Conservation (phyloP, 2,797 vertebrate genomes). For the Chelidonichthys spinosus region DNA sequence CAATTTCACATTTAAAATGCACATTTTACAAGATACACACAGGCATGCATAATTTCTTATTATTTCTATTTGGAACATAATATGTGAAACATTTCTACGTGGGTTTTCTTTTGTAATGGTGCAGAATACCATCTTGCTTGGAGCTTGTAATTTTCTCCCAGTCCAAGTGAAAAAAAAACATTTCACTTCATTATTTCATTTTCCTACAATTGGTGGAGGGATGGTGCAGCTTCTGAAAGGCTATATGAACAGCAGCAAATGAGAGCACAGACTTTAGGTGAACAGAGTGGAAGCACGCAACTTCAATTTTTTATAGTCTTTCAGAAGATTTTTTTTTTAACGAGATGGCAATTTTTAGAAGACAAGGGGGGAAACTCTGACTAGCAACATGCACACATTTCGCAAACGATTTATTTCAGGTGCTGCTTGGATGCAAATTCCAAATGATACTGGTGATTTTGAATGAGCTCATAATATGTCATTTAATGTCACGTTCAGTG, state of each 20-base stretch:
- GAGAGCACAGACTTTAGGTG: conserved; percentile 4
- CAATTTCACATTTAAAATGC: neutral
- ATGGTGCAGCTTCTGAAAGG: conserved; percentile 26
- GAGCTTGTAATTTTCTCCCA: neutral
- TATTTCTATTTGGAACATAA: neutral
- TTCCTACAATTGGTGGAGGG: conserved; percentile 8
- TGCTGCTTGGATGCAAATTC: neutral
- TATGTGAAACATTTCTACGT: neutral
- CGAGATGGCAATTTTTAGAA: no score
- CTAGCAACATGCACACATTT: conserved; percentile 4
- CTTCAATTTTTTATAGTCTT: neutral
- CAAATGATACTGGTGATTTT: neutral
- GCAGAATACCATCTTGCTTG: neutral
- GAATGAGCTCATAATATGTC: neutral
- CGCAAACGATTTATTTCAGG: conserved; percentile 8
- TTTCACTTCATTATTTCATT: neutral
- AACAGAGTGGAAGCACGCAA: neutral
- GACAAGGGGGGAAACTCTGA: neutral
- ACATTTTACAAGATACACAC: neutral
- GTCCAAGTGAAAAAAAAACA: neutral
- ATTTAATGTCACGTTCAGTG: conserved; percentile 1
- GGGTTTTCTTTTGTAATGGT: no score
- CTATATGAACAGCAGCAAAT: conserved; percentile 13
- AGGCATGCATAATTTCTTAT: neutral
- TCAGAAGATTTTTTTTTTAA: neutral